Base-by-base conservation (phyloP, 23 tunicate genomes). In the Oikopleura dioica region DNA sequence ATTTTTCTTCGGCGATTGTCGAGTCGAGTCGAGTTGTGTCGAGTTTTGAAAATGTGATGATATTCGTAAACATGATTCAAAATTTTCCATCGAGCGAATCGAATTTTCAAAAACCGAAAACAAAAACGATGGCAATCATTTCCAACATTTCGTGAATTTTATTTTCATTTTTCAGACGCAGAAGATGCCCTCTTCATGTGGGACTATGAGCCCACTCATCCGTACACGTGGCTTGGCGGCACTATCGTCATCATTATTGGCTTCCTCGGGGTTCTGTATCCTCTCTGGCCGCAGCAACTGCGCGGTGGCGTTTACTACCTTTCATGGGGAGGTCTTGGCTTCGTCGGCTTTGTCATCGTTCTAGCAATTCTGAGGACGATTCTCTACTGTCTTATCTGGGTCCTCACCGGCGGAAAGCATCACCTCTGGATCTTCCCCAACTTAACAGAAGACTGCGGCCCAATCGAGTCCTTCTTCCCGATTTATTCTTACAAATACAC, bases 371-470 rank as follows among this genome's bases (percentile, higher is more conserved):
- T 44, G 55, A 44, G 55, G 16, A 44, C 55, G 24, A 37, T 86
- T 30, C 37, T 86, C 33, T 91, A 80, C 36, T 87, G 59, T 24
- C 28, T 82, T 0, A 77, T 91, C 21, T 91, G 91, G 87, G 69
- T 78, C 38, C 75, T 82, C 28, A 85, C 94, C 16, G 12, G 78
- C 36, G 97, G 97, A 26, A 85, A 80, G 59, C 87, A 91, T 77
- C 92, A 82, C 76, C 55, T 91, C 36, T 91, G 97, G 97, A 36
- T 91, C 51, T 77, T 91, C 24, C 97, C 97, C 35, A 91, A 91
- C 38, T 76, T 91, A 16, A 55, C 85, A 35, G 97, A 82, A 0
- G 97, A 91, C 58, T 91, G 85, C 35, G 94, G 97, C 31, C 85
- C 85, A 50, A 85, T 82, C 51, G 97, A 91, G 35, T 91, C 97